Conservation (phyloP, 2,888 invertebrate genomes). For the Caradrina kadenii region DNA sequence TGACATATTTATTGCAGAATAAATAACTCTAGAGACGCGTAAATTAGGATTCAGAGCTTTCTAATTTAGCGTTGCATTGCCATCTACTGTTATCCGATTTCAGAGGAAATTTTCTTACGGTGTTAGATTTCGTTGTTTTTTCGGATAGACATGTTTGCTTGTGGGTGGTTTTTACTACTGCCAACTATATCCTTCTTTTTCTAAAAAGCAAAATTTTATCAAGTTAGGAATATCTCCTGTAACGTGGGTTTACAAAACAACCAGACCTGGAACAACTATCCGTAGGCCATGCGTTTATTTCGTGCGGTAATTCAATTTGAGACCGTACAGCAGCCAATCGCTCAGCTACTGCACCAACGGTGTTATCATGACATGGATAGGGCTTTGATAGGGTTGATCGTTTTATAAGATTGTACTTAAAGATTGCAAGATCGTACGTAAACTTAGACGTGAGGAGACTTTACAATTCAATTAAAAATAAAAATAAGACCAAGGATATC, state of each 20-base stretch:
- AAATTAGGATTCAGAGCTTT: constrained; percentile 79
- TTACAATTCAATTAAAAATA: not conserved
- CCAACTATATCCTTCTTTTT: too few relatives aligned
- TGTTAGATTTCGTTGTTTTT: constrained; percentile 30
- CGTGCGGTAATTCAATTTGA: too few relatives aligned
- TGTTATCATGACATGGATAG: too few relatives aligned
- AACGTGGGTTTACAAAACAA: too few relatives aligned
- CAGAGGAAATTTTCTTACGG: constrained; percentile 51
- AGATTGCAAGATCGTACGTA: not conserved
- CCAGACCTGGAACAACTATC: too few relatives aligned
- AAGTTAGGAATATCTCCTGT: too few relatives aligned
- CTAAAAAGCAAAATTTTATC: too few relatives aligned
- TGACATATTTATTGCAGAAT: constrained; percentile 82
- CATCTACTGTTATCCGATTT: constrained; percentile 68
- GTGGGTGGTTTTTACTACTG: constrained; percentile 34
- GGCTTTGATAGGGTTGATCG: not conserved
- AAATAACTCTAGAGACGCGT: constrained; percentile 78
- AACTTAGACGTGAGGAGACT: not conserved
- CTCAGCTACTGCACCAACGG: too few relatives aligned
- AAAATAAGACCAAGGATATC: constrained; percentile 4
- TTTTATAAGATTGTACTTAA: not conserved
- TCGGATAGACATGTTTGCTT: constrained; percentile 8
- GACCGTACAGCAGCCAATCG: too few relatives aligned
- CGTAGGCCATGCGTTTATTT: too few relatives aligned
- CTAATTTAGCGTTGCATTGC: constrained; percentile 73